phyloP scores from a whole-genome alignment of 2,888 invertebrate genomes.

The Noctua janthina region DNA sequence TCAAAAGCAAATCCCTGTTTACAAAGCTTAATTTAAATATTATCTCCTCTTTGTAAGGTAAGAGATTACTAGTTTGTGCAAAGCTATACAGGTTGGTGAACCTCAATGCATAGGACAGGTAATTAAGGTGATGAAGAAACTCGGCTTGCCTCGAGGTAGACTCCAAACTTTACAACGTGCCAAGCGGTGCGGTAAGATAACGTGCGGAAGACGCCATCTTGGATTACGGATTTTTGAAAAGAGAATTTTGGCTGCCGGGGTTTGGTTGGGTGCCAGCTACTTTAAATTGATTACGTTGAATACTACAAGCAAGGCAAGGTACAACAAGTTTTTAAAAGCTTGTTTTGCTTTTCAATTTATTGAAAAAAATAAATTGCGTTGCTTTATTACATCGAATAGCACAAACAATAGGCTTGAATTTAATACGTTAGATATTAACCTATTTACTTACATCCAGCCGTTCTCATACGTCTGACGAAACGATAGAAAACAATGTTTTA shows the following conservation, averaged over 20 bases:
- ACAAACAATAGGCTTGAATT: neutral
- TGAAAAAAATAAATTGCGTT: neutral
- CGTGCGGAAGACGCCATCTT: conserved; percentile 37
- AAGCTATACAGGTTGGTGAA: conserved; percentile 40
- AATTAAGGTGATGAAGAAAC: conserved; percentile 55
- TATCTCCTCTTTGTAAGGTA: conserved; percentile 30
- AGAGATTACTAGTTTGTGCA: conserved; percentile 51
- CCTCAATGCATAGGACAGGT: conserved; percentile 59
- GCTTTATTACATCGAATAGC: neutral
- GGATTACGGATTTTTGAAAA: conserved; percentile 24
- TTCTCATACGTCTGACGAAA: neutral
- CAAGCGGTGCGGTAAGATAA: conserved; percentile 46
- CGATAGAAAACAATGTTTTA: neutral
- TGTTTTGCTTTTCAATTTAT: neutral
- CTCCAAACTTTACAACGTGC: conserved; percentile 48
- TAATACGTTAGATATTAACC: neutral
- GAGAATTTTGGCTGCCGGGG: neutral
- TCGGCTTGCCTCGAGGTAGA: conserved; percentile 15
- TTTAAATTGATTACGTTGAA: neutral
- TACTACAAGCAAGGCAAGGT: neutral
- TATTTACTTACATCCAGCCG: neutral
- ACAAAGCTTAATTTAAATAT: conserved; percentile 45
- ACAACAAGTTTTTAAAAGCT: neutral
- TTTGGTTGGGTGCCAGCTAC: neutral
- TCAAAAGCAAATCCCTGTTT: conserved; percentile 13